phyloP scores from a whole-genome alignment of 2,888 invertebrate species.

The Seladonia tumulorum region DNA sequence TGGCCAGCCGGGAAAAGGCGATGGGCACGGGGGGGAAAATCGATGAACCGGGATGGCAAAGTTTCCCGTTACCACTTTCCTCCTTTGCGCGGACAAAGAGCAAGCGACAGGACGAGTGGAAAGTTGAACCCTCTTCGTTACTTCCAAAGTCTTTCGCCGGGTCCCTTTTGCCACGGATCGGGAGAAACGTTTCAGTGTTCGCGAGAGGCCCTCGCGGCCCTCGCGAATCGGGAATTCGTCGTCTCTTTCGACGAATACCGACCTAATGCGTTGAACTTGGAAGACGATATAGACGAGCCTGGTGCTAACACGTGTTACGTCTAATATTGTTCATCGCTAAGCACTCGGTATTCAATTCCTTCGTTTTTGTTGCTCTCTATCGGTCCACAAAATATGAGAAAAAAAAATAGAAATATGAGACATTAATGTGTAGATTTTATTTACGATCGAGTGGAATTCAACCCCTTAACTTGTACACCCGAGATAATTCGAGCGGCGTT shows the following conservation, averaged over 20 bases:
- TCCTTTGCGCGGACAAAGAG: constrained; percentile 51
- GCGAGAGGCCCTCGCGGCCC: constrained; percentile 23
- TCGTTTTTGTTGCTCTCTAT: background rate
- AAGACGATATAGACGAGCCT: background rate
- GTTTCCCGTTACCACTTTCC: constrained; percentile 57
- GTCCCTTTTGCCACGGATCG: constrained; percentile 35
- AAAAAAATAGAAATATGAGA: no score
- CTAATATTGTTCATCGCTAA: background rate
- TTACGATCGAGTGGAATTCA: no score
- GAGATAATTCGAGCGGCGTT: no score
- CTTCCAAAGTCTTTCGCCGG: constrained; percentile 54
- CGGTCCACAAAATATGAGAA: background rate
- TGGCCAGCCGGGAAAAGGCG: background rate
- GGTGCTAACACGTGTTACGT: background rate
- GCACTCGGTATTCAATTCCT: background rate
- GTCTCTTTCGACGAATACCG: background rate
- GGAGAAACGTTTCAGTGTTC: constrained; percentile 59
- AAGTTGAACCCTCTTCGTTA: constrained; percentile 60
- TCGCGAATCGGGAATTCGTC: constrained; percentile 17
- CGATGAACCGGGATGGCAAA: constrained; percentile 58
- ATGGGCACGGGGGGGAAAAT: constrained; percentile 45
- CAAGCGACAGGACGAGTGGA: constrained; percentile 42
- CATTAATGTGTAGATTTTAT: no score
- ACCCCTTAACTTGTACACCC: no score
- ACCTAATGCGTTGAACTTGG: background rate